Conservation (phyloP, 2,113 vertebrate species). For the Rostratula benghalensis region DNA sequence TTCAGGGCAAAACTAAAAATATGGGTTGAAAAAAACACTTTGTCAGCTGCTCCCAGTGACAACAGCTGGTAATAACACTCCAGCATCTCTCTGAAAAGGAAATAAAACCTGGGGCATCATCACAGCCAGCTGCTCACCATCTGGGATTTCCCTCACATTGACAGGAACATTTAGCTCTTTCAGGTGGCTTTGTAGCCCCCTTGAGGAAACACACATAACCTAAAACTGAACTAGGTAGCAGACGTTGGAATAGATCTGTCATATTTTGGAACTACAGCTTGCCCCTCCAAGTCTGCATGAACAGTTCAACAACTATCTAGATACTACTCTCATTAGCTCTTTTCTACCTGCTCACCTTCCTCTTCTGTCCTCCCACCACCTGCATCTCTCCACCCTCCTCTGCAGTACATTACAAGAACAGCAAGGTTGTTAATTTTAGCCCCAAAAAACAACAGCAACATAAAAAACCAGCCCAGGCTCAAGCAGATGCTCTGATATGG, state of each 20-base stretch:
- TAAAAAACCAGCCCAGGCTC: not conserved
- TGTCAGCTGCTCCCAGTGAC: conserved; percentile 7
- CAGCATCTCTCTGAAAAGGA: not conserved
- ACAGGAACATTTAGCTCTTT: not conserved
- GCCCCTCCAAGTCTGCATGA: not conserved
- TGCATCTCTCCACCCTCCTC: not conserved
- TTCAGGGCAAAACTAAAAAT: not conserved
- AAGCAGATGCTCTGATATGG: not conserved
- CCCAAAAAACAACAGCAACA: not conserved
- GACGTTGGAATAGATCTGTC: not conserved
- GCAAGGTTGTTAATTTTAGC: not conserved
- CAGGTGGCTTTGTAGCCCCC: not conserved
- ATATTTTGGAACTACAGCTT: not conserved
- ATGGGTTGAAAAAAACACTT: not conserved
- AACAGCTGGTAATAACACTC: conserved; percentile 2
- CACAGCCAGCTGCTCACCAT: not conserved
- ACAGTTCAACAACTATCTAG: not conserved
- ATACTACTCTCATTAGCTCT: not conserved
- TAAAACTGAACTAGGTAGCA: not conserved
- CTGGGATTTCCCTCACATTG: not conserved
- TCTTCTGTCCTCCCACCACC: not conserved
- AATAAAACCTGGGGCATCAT: not conserved
- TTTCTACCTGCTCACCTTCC: not conserved
- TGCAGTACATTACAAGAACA: not conserved
- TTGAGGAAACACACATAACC: not conserved